These are phyloP conservation scores for Aldrovandia affinis DNA, from an alignment of 2,797 vertebrate genomes.

Conservation along the genomic window DNA sequence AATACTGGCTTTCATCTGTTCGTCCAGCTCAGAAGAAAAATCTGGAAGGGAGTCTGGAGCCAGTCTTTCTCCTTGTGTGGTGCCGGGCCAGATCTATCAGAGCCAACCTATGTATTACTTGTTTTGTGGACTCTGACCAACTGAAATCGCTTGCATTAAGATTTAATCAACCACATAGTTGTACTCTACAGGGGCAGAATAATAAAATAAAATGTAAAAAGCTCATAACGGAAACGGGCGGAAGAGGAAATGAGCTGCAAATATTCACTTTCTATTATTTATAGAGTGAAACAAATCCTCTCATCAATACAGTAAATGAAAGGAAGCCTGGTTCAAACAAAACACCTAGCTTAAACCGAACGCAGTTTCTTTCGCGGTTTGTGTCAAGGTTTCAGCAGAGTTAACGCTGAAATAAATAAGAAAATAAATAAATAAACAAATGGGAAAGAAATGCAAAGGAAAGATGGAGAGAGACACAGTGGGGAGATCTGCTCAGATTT, in stretches of 20 bases:
- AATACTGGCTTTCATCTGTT: slow-evolving; percentile 21
- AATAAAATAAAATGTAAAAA: slow-evolving; percentile 6
- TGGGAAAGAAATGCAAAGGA: slow-evolving; percentile 77
- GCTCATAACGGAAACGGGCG: background rate
- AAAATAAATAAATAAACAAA: slow-evolving; percentile 53
- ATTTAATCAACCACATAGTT: slow-evolving; percentile 28
- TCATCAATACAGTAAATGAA: slow-evolving; percentile 28
- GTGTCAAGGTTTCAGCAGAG: slow-evolving; percentile 27
- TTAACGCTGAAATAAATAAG: slow-evolving; percentile 45
- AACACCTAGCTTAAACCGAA: slow-evolving; percentile 6
- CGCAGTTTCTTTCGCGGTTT: slow-evolving; percentile 26
- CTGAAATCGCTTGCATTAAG: slow-evolving; percentile 4
- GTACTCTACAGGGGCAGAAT: background rate
- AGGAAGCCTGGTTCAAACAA: slow-evolving; percentile 25
- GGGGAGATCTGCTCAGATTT: slow-evolving; percentile 94
- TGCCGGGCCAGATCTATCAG: background rate
- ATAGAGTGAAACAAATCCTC: slow-evolving; percentile 15
- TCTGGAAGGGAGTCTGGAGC: background rate
- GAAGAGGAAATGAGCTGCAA: slow-evolving; percentile 26
- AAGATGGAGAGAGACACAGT: slow-evolving; percentile 87
- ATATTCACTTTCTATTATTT: background rate
- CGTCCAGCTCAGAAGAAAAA: background rate
- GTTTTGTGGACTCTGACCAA: slow-evolving; percentile 3
- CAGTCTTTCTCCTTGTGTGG: background rate
- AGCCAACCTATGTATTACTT: background rate